Evolutionary conservation across 2,888 invertebrate genomes (phyloP), one percentile per base, ranked within the genome.

Genomic region (Helicoverpa assulta): DNA sequence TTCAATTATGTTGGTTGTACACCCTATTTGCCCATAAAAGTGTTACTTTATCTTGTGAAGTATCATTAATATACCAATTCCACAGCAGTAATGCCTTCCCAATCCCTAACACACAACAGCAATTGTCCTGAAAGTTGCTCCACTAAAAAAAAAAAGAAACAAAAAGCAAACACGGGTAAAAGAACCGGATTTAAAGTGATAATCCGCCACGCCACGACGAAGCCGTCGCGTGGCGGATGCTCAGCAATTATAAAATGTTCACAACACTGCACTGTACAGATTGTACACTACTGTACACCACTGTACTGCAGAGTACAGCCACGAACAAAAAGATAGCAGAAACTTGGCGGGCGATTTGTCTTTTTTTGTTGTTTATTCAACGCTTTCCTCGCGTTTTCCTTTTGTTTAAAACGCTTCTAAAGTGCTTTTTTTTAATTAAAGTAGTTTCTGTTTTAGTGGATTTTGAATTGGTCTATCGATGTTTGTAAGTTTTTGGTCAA

Each of bases 211-310:
- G 26, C 50, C 68, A 53, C 57, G 37, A 47, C 37, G 37, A 18
- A 50, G 70, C 26, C 26, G 29, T 37, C 21, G 56, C 60, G 14
- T 18, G 0, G 37, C 62, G 61, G 76, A 73, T 67, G 55, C 52
- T 62, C 65, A 67, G 47, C 70, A 76, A 80, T 79, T 73, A 80
- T 61, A 70, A 77, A 79, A 73, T 80, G 80, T 80, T 77, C 60
- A 60, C 62, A 79, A 77, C 80, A 76, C 29, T 53, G 33, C 21
- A 50, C 26, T 52, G n/a, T 40, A 14, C 12, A 14, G 40, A 5
- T 10, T 33, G 33, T 10, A 33, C 33, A 33, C 33, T 8, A 26
- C 7, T 33, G 10, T 6, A 33, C 33, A 8, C 7, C 33, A 33
- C 1, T 33, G 33, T 21, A 26, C 26, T 26, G n/a, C 16, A 47